phyloP scores from a whole-genome alignment of 2,113 vertebrate species.

The Glareola pratincola region DNA sequence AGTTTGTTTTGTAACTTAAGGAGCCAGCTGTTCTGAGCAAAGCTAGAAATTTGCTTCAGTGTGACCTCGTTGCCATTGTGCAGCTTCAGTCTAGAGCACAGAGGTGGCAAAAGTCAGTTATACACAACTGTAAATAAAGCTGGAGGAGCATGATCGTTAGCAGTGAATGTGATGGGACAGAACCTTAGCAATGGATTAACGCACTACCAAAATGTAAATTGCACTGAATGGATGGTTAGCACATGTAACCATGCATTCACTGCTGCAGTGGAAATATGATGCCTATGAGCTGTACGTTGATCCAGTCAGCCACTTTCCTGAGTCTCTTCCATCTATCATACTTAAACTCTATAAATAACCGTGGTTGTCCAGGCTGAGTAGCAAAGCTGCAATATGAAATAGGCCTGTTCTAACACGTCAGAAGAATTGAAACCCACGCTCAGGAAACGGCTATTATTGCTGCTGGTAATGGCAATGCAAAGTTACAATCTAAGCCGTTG shows the following conservation, averaged over 20 bases:
- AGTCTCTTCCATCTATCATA: neutral
- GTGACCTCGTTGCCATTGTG: fast-evolving
- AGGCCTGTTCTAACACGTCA: fast-evolving
- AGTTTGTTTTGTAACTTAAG: neutral
- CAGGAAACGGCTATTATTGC: neutral
- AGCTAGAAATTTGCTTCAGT: neutral
- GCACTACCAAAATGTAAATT: neutral
- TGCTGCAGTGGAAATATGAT: neutral
- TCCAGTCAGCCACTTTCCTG: neutral
- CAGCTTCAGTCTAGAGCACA: neutral
- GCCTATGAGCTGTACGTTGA: neutral
- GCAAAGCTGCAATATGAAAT: neutral
- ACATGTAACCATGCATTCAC: fast-evolving
- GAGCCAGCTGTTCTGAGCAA: neutral
- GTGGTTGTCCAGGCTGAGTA: neutral
- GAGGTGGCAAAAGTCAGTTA: neutral
- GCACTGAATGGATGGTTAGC: neutral
- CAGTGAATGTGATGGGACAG: neutral
- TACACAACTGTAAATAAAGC: neutral
- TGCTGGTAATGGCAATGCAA: neutral
- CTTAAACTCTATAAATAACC: neutral
- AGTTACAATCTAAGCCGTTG: neutral
- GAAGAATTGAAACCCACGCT: neutral
- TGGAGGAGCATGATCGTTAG: neutral
- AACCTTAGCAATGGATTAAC: neutral